phyloP scores from a whole-genome alignment of 2,888 invertebrate genomes.

The Drosophila quinaria region DNA sequence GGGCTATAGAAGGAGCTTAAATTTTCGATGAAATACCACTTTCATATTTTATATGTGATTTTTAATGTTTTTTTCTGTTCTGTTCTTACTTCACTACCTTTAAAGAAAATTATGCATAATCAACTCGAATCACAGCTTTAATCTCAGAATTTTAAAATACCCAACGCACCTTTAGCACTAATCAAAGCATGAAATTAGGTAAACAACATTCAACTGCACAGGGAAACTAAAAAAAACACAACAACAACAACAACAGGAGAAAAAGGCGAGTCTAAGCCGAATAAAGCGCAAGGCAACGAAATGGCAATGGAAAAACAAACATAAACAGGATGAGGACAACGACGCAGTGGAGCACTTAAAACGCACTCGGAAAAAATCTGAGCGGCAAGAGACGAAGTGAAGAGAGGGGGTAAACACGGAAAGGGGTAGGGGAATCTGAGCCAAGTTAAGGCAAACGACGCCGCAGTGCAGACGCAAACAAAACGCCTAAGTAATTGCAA shows the following conservation, averaged over 20 bases:
- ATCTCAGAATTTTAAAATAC: background rate
- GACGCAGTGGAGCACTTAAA: slow-evolving; percentile 63
- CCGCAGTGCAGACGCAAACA: slow-evolving; percentile 82
- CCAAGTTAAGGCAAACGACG: slow-evolving; percentile 38
- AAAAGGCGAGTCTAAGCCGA: slow-evolving; percentile 45
- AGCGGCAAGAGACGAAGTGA: background rate
- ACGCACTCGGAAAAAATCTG: slow-evolving; percentile 17
- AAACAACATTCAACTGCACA: slow-evolving; percentile 58
- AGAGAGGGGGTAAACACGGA: background rate
- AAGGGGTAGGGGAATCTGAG: background rate
- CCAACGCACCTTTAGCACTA: slow-evolving; percentile 47
- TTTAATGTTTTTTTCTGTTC: too few species aligned
- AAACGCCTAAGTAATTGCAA: slow-evolving; percentile 84
- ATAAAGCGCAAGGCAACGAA: slow-evolving; percentile 58
- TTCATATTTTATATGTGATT: too few species aligned
- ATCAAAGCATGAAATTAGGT: slow-evolving; percentile 80
- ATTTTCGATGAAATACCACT: too few species aligned
- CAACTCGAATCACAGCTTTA: background rate
- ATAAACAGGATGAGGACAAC: slow-evolving; percentile 41
- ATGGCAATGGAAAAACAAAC: slow-evolving; percentile 46
- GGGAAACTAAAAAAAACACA: slow-evolving; percentile 38
- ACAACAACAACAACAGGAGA: slow-evolving; percentile 22
- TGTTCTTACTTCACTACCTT: background rate
- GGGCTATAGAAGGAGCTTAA: too few species aligned
- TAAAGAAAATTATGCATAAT: background rate